Conservation (phyloP, 1,140 invertebrate species). For the Pectinophora gossypiella region DNA sequence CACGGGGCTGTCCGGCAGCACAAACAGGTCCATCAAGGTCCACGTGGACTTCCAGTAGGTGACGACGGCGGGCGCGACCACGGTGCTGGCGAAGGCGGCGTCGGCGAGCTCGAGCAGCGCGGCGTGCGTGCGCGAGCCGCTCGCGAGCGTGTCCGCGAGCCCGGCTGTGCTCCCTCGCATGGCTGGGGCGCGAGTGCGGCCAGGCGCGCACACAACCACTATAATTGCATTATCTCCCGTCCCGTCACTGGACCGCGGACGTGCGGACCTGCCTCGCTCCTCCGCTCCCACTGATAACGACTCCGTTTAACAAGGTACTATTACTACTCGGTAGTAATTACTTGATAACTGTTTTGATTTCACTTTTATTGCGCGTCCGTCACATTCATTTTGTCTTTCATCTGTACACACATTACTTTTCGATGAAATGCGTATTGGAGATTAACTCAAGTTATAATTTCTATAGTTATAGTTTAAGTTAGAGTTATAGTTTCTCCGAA, state of each 20-base stretch:
- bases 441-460: too few species aligned
- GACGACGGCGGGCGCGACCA: constrained; percentile 87
- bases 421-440: too few species aligned
- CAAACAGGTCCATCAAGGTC: constrained; percentile 84
- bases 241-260: neutral
- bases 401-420: too few species aligned
- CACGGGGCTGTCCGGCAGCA: constrained; percentile 77
- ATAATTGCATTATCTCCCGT: constrained; percentile 67
- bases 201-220: constrained; percentile 36
- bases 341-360: too few species aligned
- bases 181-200: constrained; percentile 39
- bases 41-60: constrained; percentile 91
- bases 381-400: too few species aligned
- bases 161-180: constrained; percentile 79
- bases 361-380: too few species aligned
- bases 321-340: too few species aligned
- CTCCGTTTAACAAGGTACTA: too few species aligned
- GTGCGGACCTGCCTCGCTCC: neutral
- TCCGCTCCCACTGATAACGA: neutral
- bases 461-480: too few species aligned
- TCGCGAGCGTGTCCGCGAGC: constrained; percentile 69
- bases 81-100: constrained; percentile 80
- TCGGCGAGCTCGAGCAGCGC: constrained; percentile 82
- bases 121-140: constrained; percentile 73
- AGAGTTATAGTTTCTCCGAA: too few species aligned